phyloP scores from a whole-genome alignment of 2,797 vertebrate species.

The Pangasius sanitwongsei region DNA sequence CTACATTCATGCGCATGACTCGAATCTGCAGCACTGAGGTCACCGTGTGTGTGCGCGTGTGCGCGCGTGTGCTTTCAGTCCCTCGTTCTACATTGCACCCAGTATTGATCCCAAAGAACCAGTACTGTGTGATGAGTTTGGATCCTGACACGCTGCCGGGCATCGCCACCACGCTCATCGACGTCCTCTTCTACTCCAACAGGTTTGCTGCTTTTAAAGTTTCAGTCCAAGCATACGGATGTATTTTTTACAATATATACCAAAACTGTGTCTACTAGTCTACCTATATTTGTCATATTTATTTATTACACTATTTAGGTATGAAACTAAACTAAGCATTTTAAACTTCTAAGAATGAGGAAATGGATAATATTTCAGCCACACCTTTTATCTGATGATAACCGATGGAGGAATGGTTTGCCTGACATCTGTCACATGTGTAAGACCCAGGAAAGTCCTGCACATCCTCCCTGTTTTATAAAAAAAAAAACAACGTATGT shows the following conservation, averaged over 20 bases:
- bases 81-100: constrained; percentile 86
- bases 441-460: not conserved
- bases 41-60: not conserved
- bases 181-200: constrained; percentile 93
- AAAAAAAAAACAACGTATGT: not conserved
- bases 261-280: not conserved
- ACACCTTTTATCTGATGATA: not conserved
- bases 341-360: not conserved
- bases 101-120: constrained; percentile 90
- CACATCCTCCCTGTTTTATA: not conserved
- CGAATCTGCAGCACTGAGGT: not conserved
- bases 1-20: not conserved
- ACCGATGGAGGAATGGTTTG: not conserved
- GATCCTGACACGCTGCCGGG: constrained; percentile 91
- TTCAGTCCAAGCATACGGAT: too few relatives aligned
- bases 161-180: constrained; percentile 92
- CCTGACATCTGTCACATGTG: not conserved
- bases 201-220: constrained; percentile 69
- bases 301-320: not conserved
- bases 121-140: constrained; percentile 93
- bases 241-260: not conserved
- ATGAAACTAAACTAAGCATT: not conserved
- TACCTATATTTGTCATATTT: not conserved
- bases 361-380: not conserved
- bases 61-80: constrained; percentile 66